These are phyloP conservation scores for Drosophila fulvimacula DNA, from an alignment of 2,888 invertebrate genomes.

Conservation along the genomic window DNA sequence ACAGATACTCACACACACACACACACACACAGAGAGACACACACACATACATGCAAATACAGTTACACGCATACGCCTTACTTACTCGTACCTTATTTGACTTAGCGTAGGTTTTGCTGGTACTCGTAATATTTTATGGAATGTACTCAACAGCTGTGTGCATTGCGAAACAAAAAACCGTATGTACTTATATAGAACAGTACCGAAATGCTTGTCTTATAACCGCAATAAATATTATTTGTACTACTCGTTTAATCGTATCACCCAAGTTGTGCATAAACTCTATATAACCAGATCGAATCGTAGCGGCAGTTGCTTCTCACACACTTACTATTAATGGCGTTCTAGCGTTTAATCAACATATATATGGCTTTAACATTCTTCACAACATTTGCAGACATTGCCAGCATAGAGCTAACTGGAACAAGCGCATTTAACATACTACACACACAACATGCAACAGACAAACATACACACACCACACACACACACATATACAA, in stretches of 20 bases:
- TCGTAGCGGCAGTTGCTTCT: constrained; percentile 58
- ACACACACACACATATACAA: constrained; percentile 21
- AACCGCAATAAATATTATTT: constrained; percentile 57
- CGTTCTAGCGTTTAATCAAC: constrained; percentile 44
- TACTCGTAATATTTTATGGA: constrained; percentile 43
- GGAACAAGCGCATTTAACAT: constrained; percentile 35
- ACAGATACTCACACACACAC: constrained; percentile 11
- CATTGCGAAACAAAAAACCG: constrained; percentile 25
- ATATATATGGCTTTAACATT: constrained; percentile 64
- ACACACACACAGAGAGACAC: not conserved
- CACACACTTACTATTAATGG: constrained; percentile 38
- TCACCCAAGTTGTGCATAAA: constrained; percentile 43
- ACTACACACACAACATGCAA: constrained; percentile 1
- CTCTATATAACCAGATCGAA: constrained; percentile 50
- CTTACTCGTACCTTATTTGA: constrained; percentile 38
- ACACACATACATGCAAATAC: not conserved
- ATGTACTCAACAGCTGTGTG: constrained; percentile 44
- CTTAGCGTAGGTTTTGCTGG: constrained; percentile 49
- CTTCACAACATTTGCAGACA: constrained; percentile 56
- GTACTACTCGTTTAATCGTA: constrained; percentile 52
- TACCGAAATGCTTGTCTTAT: constrained; percentile 56
- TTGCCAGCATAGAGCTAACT: constrained; percentile 41
- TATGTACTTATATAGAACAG: constrained; percentile 38
- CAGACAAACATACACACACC: not conserved
- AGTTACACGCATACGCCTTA: constrained; percentile 8